Conservation (phyloP, 2,888 invertebrate species). For the Aleiodes leptofemur region DNA sequence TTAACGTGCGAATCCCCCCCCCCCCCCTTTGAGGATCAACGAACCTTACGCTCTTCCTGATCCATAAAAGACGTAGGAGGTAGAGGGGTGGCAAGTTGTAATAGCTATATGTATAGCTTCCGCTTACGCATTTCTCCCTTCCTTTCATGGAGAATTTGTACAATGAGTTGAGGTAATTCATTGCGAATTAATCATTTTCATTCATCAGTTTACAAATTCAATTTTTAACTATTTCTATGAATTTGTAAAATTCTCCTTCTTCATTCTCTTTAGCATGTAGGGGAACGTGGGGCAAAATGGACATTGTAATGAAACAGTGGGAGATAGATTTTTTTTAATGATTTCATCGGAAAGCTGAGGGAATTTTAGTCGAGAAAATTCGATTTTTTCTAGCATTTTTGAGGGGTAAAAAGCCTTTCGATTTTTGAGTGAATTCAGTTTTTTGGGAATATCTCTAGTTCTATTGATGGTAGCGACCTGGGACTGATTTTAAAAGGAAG, state of each 20-base stretch:
- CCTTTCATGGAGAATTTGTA: neutral
- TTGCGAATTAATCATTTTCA: slow-evolving; percentile 1
- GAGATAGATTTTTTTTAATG: too few species aligned
- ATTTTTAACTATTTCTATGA: neutral
- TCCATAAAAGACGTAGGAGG: slow-evolving; percentile 15
- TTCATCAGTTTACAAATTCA: neutral
- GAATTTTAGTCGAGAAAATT: too few species aligned
- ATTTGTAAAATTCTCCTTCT: neutral
- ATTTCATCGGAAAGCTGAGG: too few species aligned
- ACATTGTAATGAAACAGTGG: too few species aligned
- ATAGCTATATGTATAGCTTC: slow-evolving; percentile 2
- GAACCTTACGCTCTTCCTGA: slow-evolving; percentile 42
- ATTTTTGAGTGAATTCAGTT: too few species aligned
- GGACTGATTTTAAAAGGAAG: too few species aligned
- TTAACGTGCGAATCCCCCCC: neutral
- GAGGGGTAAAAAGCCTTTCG: too few species aligned
- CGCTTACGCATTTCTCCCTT: neutral
- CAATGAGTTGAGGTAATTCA: neutral
- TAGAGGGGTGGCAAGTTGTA: slow-evolving; percentile 12
- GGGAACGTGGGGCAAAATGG: too few species aligned
- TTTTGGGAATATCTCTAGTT: too few species aligned
- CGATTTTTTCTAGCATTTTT: too few species aligned
- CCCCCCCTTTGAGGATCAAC: slow-evolving; percentile 42
- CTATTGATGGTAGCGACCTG: too few species aligned
- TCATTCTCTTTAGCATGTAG: neutral